Base-by-base conservation (phyloP, 2,888 invertebrate species). In the Neria commutata region DNA sequence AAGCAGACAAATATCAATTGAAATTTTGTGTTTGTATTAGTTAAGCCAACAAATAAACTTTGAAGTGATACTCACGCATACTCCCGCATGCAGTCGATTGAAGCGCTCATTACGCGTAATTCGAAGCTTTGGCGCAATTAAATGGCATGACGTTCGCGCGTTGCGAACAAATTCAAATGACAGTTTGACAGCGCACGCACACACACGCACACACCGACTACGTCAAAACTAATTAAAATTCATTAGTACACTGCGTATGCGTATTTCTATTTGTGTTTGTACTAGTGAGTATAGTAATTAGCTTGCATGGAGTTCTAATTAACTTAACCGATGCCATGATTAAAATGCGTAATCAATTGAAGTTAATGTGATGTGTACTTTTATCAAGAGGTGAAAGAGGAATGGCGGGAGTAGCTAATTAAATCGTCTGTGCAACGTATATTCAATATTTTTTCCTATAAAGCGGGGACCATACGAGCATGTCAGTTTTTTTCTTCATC, bases 71-170 rank as follows among this genome's bases (percentile, higher is more conserved):
- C 40, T 23, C 34, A 2, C 17, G 33, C 16, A 50, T 34, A 33
- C 34, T 19, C 34, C 29, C 21, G 8, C 24, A 48, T 25, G 24
- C 33, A 26, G 21, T 26, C 25, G 24, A 52, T 52, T 25, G 42
- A 25, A 40, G 25, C 29, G 29, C 21, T 50, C 50, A 50, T 50
- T 50, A 50, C 14, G 17, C 29, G 19, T 45, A 53, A 53, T 53
- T 53, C 42, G 45, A 25, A n/a, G 45, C 40, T 21, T 37, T 52
- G 24, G 40, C 52, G 24, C 25, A 52, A 52, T 37, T 52, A 40
- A 40, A 24, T 21, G 10, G 3, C 40, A 40, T 40, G 40, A 52
- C 21, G 37, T 47, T 23, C 47, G 4, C 24, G 19, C 19, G 21
- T 42, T 8, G 29, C 42, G 21, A 3, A 19, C 42, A 42, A 42